Evolutionary conservation across 2,113 vertebrate genomes (phyloP).

Genomic region (Climacteris rufus): DNA sequence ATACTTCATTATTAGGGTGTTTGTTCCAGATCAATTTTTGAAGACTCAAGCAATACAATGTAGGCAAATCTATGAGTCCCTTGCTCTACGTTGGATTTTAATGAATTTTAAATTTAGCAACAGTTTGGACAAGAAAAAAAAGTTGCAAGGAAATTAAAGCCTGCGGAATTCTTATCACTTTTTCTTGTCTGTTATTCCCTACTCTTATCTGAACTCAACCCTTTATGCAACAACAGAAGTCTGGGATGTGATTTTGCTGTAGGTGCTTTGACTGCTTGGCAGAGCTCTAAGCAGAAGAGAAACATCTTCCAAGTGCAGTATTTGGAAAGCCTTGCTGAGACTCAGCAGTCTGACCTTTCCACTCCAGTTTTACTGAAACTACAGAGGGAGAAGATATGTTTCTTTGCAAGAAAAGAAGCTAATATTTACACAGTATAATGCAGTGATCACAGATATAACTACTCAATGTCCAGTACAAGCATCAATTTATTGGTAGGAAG

Average conservation of each 20-base stretch:
- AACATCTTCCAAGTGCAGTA: background rate
- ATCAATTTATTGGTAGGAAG: background rate
- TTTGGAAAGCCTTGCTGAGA: background rate
- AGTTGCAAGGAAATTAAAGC: slow-evolving; percentile 70
- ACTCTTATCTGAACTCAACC: slow-evolving; percentile 44
- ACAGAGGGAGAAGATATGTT: background rate
- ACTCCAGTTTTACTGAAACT: background rate
- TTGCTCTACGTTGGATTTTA: background rate
- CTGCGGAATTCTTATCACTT: slow-evolving; percentile 67
- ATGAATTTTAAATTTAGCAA: slow-evolving; percentile 67
- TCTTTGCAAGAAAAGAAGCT: background rate
- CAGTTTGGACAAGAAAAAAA: slow-evolving; percentile 24
- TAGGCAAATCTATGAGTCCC: background rate
- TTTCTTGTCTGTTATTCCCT: slow-evolving; percentile 46
- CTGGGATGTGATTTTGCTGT: slow-evolving; percentile 9
- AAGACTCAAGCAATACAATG: background rate
- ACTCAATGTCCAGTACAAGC: background rate
- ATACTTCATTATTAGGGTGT: background rate
- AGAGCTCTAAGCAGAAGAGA: background rate
- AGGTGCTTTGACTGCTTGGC: background rate
- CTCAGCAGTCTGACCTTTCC: background rate
- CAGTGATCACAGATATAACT: background rate
- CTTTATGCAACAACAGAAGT: slow-evolving; percentile 11
- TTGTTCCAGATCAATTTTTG: slow-evolving; percentile 31
- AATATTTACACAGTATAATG: background rate